Conservation (phyloP, 2,113 vertebrate genomes). For the Choloepus hoffmanni region DNA sequence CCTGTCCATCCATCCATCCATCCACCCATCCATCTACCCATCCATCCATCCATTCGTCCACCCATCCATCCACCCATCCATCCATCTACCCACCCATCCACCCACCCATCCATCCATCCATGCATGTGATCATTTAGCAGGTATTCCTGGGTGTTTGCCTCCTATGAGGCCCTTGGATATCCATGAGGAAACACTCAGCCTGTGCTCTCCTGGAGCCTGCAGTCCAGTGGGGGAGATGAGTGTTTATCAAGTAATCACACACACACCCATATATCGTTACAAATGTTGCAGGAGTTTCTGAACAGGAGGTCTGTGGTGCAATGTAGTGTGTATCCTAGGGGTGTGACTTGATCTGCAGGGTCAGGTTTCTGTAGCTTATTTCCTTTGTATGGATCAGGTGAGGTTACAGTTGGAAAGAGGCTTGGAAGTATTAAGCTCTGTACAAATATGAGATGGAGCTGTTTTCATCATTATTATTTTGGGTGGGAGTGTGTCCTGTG, state of each 20-base stretch:
- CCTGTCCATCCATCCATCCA: too few relatives aligned
- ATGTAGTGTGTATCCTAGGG: background rate
- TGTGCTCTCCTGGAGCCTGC: background rate
- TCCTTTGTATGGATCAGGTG: background rate
- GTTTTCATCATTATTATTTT: background rate
- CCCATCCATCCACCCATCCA: background rate
- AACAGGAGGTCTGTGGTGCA: background rate
- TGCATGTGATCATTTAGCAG: background rate
- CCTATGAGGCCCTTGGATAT: background rate
- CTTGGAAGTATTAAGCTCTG: background rate
- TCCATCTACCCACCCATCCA: too few relatives aligned
- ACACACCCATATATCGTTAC: accelerated
- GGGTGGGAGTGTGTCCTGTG: background rate
- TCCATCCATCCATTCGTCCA: too few relatives aligned
- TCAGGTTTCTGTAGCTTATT: background rate
- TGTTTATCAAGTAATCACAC: background rate
- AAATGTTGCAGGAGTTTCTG: accelerated
- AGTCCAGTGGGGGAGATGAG: background rate
- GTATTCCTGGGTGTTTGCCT: background rate
- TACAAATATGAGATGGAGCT: background rate
- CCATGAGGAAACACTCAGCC: background rate
- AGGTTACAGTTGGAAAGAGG: background rate
- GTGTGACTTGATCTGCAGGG: background rate
- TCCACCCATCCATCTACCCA: too few relatives aligned
- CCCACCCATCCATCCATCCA: too few relatives aligned